phyloP scores from a whole-genome alignment of 2,888 invertebrate genomes.

The Masnerella sp. region DNA sequence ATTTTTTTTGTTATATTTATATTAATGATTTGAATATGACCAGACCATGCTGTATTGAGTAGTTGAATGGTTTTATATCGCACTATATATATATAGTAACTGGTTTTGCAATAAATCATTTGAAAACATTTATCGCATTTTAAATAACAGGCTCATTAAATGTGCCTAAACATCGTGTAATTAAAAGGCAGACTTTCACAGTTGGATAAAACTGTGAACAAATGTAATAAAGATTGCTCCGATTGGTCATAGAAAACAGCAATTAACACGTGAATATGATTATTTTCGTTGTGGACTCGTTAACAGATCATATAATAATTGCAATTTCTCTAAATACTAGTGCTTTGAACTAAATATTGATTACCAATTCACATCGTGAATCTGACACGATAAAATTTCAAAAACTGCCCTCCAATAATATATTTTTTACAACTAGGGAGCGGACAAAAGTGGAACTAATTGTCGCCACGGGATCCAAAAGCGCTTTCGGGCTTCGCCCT shows the following conservation, averaged over 20 bases:
- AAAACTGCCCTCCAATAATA: too few relatives aligned
- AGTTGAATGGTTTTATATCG: constrained; percentile 28
- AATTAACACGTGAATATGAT: not conserved
- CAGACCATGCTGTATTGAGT: constrained; percentile 14
- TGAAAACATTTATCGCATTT: constrained; percentile 32
- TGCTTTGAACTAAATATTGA: too few relatives aligned
- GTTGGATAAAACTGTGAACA: constrained; percentile 10
- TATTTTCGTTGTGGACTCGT: not conserved
- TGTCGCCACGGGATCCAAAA: too few relatives aligned
- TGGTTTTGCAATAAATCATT: constrained; percentile 38
- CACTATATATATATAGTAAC: too few relatives aligned
- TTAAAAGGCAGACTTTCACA: constrained; percentile 25
- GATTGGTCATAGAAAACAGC: constrained; percentile 12
- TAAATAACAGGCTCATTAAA: constrained; percentile 39
- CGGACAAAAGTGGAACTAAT: too few relatives aligned
- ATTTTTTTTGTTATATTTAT: constrained; percentile 4
- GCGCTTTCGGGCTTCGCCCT: too few relatives aligned
- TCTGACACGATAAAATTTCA: too few relatives aligned
- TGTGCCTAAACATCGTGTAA: constrained; percentile 1
- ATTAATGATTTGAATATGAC: constrained; percentile 12
- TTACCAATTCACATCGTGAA: too few relatives aligned
- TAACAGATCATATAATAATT: not conserved
- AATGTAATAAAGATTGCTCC: constrained; percentile 8
- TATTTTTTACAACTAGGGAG: too few relatives aligned
- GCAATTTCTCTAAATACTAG: too few relatives aligned